Evolutionary conservation across 2,113 vertebrate species (phyloP).

Genomic region (Ailurus styani): DNA sequence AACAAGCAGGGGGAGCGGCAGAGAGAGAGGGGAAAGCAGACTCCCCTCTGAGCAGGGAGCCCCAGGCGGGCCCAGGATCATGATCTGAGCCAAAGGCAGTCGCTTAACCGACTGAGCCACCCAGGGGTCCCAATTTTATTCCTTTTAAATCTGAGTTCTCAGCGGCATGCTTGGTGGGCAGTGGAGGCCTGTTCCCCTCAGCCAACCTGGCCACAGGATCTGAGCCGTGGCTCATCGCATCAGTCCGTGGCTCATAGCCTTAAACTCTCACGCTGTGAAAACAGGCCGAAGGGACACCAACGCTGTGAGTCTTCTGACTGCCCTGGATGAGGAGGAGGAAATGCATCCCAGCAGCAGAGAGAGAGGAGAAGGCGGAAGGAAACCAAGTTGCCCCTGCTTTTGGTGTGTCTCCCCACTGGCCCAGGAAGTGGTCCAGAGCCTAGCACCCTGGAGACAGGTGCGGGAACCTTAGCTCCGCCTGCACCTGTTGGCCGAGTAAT

Average conservation of each 20-base stretch:
- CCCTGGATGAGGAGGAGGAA: not conserved
- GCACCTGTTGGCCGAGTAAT: not conserved
- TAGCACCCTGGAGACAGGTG: not conserved
- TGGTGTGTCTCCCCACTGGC: fast-evolving
- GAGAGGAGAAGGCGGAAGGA: not conserved
- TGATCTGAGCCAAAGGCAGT: no score
- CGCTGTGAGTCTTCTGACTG: not conserved
- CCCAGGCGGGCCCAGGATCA: no score
- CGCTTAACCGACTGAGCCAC: no score
- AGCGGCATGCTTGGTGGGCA: not conserved
- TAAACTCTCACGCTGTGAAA: not conserved
- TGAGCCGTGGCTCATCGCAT: not conserved
- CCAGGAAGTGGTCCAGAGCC: fast-evolving
- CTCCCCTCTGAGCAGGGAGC: no score
- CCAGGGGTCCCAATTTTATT: not conserved
- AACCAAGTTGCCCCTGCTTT: not conserved
- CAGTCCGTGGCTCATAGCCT: not conserved
- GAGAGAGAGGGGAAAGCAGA: no score
- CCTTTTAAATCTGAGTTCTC: not conserved
- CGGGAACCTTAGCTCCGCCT: not conserved
- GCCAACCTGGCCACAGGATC: not conserved
- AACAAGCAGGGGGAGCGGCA: no score
- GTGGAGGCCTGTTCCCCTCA: not conserved
- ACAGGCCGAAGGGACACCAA: not conserved
- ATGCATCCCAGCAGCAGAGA: not conserved